These are phyloP conservation scores for Saccostrea glomerata DNA, from an alignment of 1,140 invertebrate species.

Conservation along the genomic window DNA sequence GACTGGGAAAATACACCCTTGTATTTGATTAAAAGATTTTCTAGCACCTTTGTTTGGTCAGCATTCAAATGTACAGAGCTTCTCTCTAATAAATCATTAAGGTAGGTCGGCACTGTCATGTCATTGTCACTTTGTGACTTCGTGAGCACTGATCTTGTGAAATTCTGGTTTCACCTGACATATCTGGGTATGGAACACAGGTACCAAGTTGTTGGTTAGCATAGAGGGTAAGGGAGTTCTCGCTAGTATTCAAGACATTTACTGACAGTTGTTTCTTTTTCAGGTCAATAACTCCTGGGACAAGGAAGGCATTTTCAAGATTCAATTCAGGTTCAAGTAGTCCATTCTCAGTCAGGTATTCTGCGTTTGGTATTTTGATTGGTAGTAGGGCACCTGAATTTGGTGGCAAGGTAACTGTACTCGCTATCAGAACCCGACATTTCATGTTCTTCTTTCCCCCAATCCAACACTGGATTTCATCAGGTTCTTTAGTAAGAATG, in stretches of 20 bases:
- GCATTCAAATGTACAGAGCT: background rate
- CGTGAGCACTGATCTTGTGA: no score
- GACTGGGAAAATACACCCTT: background rate
- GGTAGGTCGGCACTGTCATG: background rate
- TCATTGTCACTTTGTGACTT: no score
- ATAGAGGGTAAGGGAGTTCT: background rate
- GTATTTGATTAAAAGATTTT: background rate
- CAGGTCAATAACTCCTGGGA: background rate
- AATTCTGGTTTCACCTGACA: no score
- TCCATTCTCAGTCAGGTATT: background rate
- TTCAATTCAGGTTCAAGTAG: background rate
- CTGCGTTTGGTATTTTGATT: background rate
- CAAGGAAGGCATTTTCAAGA: background rate
- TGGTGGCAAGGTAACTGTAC: background rate
- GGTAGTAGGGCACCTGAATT: background rate
- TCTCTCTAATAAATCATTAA: background rate
- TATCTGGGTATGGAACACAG: background rate
- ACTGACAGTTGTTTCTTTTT: background rate
- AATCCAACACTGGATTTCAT: slow-evolving; percentile 44
- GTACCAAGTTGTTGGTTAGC: background rate
- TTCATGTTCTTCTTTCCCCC: background rate
- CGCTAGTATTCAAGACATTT: background rate
- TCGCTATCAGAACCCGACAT: background rate
- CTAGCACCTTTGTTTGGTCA: background rate
- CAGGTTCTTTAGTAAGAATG: background rate